Base-by-base conservation (phyloP, 2,797 vertebrate species). In the Enteromius afrohamiltoni region DNA sequence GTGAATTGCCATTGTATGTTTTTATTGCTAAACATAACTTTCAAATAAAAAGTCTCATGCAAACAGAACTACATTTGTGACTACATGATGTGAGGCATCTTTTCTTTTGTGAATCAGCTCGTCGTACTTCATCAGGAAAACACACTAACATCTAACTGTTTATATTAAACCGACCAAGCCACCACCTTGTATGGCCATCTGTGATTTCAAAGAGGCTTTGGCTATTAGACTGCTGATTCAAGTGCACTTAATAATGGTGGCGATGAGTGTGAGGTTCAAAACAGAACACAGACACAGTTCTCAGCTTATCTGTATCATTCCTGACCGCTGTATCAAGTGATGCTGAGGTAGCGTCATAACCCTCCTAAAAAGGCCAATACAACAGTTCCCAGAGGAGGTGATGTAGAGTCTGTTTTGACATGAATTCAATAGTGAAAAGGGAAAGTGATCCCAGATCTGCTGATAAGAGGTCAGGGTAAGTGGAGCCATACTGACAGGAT, bases 281-380 rank as follows among this genome's bases (percentile, higher is more conserved):
- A 73, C 29, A 73, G 55, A 78, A 73, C 26, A 45, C 68, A 86
- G 80, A 6, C n/a, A n/a, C 42, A 14, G 49, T 68, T 80, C 37
- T 79, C 68, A 47, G 47, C 87, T 91, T 88, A 90, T 90, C 86
- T 82, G 83, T 21, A 65, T 29, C 42, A 81, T 89, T 84, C 83
- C 71, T 79, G 31, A 67, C 82, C 82, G 77, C 80, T 80, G 74
- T 42, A 87, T 89, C 90, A 80, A 77, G 81, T 87, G 90, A 90
- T 85, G 86, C 84, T 34, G 71, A 37, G 62, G 76, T 85, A 88
- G 85, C 85, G 86, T 85, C 86, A 69, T 37, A 60, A 71, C 79
- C 49, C 79, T 45, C 34, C 45, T 13, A 67, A 82, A 55, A 62
- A 10, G 14, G 4, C 60, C 13, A 49, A 82, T 21, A 53, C n/a